phyloP scores from a whole-genome alignment of 2,113 vertebrate species.

The Paratilapia polleni region DNA sequence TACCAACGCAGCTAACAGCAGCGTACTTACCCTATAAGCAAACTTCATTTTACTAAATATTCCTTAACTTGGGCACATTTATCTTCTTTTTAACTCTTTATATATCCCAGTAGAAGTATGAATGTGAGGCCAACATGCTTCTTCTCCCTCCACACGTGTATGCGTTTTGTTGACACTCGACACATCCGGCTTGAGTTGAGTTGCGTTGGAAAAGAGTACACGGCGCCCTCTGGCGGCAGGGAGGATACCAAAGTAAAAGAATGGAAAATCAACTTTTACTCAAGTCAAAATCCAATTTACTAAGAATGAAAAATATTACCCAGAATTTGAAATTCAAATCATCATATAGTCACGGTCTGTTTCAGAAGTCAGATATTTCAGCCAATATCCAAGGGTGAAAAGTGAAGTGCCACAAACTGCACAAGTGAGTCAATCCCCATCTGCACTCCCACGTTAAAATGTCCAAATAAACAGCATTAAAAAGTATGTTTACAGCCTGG shows the following conservation, averaged over 20 bases:
- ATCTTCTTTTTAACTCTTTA: not conserved
- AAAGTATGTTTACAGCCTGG: too few species aligned
- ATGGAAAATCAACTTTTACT: too few species aligned
- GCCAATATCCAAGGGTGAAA: too few species aligned
- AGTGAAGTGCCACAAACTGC: too few species aligned
- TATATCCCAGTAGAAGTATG: accelerated
- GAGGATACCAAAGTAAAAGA: constrained; percentile 1
- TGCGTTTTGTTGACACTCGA: constrained; percentile 63
- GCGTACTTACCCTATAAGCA: constrained; percentile 76
- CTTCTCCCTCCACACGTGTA: constrained; percentile 48
- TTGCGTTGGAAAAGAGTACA: accelerated
- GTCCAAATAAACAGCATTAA: too few species aligned
- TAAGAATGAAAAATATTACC: too few species aligned
- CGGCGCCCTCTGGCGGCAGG: constrained; percentile 35
- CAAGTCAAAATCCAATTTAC: too few species aligned
- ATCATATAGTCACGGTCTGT: too few species aligned
- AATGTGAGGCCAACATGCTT: constrained; percentile 1
- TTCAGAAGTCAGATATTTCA: too few species aligned
- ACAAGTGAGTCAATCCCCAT: too few species aligned
- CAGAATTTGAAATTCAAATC: too few species aligned
- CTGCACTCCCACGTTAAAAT: too few species aligned
- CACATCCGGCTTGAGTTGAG: constrained; percentile 24
- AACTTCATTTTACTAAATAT: constrained; percentile 78
- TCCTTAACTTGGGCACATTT: not conserved
- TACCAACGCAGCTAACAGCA: not conserved